Base-by-base conservation (phyloP, 2,797 vertebrate genomes). In the Eutrigla gurnardus region DNA sequence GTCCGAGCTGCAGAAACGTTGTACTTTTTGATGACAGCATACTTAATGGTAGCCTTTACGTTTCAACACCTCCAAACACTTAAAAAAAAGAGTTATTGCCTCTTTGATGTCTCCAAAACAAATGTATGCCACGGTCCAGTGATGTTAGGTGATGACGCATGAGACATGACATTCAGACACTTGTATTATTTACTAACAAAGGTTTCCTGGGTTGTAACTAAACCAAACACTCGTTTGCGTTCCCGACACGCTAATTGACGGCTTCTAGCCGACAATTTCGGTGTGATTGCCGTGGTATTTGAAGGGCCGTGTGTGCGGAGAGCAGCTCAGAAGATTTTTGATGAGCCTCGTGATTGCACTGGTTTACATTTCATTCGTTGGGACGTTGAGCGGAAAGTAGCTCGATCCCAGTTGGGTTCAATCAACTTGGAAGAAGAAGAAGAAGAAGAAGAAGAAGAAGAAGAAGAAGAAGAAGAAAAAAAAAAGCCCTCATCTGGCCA, bases 301-400 rank as follows among this genome's bases (percentile, higher is more conserved):
- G 68, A 85, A 67, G 81, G 73, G 71, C 69, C 12, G 46, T 57
- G 72, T 86, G 67, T 55, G 35, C 40, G 7, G 46, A 81, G 86
- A 77, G 78, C 65, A 70, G 72, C 63, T 84, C 80, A 80, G 83
- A 84, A 75, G 85, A 81, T 79, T 81, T 88, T 73, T 91, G 90
- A 90, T 89, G 88, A 92, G 87, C 86, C 90, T 77, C 80, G 9
- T 93, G 89, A 89, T 92, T 92, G 89, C 84, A 8, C 78, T 81
- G 85, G 90, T 90, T 92, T 90, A 90, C 84, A 88, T 93, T 92
- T 92, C 86, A 89, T 89, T 90, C 85, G 71, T 73, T 78, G 73
- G 65, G 17, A 72, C 53, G 73, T n/a, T 70, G 75, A 91, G 73
- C 64, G 83, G 88, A 90, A 89, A 90, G 87, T 76, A 84, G 86